Evolutionary conservation across 2,797 vertebrate genomes (phyloP).

Genomic region (Lacerta viridis): DNA sequence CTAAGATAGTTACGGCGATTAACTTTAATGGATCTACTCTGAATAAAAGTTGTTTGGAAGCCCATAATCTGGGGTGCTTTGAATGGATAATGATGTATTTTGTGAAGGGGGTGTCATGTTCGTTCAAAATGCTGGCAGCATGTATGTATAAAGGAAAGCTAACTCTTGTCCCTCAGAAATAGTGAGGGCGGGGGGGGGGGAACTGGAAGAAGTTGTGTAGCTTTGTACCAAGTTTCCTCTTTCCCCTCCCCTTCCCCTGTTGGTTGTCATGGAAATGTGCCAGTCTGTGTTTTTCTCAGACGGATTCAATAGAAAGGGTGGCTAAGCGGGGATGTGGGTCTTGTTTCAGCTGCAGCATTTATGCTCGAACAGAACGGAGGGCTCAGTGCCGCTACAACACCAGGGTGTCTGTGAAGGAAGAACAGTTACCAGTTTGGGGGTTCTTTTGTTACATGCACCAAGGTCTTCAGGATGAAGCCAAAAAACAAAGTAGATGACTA

Average conservation of each 20-base stretch:
- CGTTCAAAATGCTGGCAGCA: conserved; percentile 12
- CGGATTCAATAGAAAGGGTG: conserved; percentile 68
- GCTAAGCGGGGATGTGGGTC: conserved; percentile 65
- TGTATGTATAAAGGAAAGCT: conserved; percentile 33
- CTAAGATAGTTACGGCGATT: no score
- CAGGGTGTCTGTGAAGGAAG: neutral
- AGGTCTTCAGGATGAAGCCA: neutral
- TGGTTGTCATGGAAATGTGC: conserved; percentile 76
- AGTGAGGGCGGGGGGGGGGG: conserved; percentile 38
- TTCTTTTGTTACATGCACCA: neutral
- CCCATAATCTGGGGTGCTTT: neutral
- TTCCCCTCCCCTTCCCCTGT: conserved; percentile 2
- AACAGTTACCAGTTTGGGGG: neutral
- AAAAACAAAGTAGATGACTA: neutral
- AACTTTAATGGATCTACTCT: no score
- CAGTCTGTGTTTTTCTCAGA: conserved; percentile 68
- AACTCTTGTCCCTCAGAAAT: conserved; percentile 33
- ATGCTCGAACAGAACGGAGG: conserved; percentile 68
- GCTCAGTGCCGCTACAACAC: conserved; percentile 53
- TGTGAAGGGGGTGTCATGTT: neutral
- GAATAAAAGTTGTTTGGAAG: no score
- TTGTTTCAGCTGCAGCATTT: conserved; percentile 75
- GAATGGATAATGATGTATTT: neutral
- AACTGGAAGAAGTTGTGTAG: conserved; percentile 48
- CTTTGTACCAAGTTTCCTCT: conserved; percentile 46